A percentile compares a stretch with the other conserved stretches of the same genome.
These are phyloP conservation scores for Euleptes europaea DNA, from an alignment of 2,113 vertebrate species.

Conservation along the genomic window DNA sequence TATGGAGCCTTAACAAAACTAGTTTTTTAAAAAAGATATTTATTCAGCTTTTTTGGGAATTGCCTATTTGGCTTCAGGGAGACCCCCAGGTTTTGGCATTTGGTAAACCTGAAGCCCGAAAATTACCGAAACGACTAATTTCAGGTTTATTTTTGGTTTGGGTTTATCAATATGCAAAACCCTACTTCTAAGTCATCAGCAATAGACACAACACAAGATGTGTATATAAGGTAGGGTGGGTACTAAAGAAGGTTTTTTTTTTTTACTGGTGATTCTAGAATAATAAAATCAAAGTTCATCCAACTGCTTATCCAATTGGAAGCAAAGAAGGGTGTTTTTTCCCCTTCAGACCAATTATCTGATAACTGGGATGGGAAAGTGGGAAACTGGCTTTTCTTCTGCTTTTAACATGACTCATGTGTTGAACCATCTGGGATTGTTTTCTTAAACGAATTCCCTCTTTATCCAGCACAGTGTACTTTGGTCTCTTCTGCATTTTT, in stretches of 20 bases:
- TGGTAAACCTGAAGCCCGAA: no score
- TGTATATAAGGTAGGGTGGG: neutral
- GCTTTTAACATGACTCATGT: neutral
- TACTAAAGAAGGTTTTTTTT: neutral
- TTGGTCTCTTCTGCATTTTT: neutral
- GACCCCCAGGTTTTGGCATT: no score
- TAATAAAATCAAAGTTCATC: neutral
- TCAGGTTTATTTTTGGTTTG: no score
- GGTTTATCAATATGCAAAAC: no score
- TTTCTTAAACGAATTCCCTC: neutral
- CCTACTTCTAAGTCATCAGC: neutral
- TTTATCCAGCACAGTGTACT: neutral
- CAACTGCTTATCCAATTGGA: neutral
- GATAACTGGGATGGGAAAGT: neutral
- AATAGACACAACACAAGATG: neutral
- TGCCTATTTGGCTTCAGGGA: no score
- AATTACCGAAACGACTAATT: no score
- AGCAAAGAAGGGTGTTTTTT: neutral
- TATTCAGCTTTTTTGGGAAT: no score
- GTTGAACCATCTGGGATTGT: constrained; percentile 15
- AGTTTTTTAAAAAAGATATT: no score
- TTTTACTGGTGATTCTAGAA: neutral
- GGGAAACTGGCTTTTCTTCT: neutral
- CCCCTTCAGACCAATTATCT: neutral
- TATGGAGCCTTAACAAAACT: no score